Evolutionary conservation across 2,113 vertebrate species (phyloP).

Genomic region (Alectura lathami): DNA sequence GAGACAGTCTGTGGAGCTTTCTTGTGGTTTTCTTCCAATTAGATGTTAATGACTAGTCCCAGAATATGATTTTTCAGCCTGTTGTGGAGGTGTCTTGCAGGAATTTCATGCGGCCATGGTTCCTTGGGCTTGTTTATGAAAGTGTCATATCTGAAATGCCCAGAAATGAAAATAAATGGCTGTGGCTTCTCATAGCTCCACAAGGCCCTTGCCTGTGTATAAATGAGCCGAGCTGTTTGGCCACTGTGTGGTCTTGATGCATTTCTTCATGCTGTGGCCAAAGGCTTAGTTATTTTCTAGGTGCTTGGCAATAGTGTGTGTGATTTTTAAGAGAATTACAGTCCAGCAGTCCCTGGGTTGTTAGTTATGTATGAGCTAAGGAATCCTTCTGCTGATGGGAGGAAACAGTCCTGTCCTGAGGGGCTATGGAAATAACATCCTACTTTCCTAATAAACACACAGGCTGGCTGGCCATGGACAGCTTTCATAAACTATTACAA

Average conservation of each 20-base stretch:
- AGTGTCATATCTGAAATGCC: not conserved
- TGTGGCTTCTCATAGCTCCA: not conserved
- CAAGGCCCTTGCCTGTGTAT: accelerated
- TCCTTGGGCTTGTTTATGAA: constrained; percentile 25
- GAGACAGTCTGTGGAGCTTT: not conserved
- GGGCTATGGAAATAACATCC: constrained; percentile 17
- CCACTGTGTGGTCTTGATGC: accelerated
- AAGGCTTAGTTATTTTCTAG: not conserved
- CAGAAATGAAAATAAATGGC: not conserved
- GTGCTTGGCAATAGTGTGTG: not conserved
- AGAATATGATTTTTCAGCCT: not conserved
- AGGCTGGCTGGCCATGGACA: not conserved
- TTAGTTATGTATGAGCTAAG: constrained; percentile 25
- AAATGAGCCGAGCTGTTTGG: not conserved
- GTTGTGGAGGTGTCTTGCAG: not conserved
- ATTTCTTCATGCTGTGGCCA: not conserved
- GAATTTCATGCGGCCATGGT: not conserved
- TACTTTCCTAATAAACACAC: not conserved
- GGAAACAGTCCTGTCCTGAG: constrained; percentile 15
- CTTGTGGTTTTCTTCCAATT: not conserved
- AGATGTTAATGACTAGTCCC: not conserved
- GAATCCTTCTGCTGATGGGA: not conserved
- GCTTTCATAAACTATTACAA: not conserved
- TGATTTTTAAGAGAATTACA: not conserved
- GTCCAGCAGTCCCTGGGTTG: not conserved